A percentile compares a stretch with the other conserved stretches of the same genome.
These are phyloP conservation scores for Augochlorella aurata DNA, from an alignment of 2,888 invertebrate genomes.

Conservation along the genomic window DNA sequence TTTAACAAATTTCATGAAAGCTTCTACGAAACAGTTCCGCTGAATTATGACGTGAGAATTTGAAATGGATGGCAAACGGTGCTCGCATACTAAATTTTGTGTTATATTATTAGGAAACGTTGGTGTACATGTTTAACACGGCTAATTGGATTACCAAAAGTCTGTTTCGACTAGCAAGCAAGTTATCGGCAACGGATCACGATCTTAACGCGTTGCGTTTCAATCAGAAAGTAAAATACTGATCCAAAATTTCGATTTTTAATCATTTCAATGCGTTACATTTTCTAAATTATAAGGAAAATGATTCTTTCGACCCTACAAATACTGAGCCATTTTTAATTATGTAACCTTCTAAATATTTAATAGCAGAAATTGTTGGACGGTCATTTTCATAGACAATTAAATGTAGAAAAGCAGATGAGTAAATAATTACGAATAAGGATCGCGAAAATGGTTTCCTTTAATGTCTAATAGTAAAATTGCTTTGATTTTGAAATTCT, in stretches of 20 bases:
- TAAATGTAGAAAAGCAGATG: neutral
- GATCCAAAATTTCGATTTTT: too few species aligned
- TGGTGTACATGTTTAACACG: too few species aligned
- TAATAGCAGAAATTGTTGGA: neutral
- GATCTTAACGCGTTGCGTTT: neutral
- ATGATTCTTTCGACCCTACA: too few species aligned
- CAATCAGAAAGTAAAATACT: too few species aligned
- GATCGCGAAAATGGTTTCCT: neutral
- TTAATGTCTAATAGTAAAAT: neutral
- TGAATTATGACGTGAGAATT: constrained; percentile 31
- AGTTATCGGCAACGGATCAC: neutral
- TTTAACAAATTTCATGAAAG: constrained; percentile 59
- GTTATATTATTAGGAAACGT: neutral
- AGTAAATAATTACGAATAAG: neutral
- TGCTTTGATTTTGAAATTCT: neutral
- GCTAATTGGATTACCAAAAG: neutral
- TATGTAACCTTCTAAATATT: neutral
- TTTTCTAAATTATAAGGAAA: too few species aligned
- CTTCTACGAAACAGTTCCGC: constrained; percentile 37
- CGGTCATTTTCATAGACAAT: neutral
- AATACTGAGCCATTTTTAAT: neutral
- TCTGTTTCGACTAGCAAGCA: neutral
- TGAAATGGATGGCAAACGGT: constrained; percentile 11
- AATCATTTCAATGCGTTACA: too few species aligned
- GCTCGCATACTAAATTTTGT: constrained; percentile 4